Evolutionary conservation across 2,113 vertebrate genomes (phyloP), one percentile per base, ranked within the genome.

Genomic region (Natator depressus): DNA sequence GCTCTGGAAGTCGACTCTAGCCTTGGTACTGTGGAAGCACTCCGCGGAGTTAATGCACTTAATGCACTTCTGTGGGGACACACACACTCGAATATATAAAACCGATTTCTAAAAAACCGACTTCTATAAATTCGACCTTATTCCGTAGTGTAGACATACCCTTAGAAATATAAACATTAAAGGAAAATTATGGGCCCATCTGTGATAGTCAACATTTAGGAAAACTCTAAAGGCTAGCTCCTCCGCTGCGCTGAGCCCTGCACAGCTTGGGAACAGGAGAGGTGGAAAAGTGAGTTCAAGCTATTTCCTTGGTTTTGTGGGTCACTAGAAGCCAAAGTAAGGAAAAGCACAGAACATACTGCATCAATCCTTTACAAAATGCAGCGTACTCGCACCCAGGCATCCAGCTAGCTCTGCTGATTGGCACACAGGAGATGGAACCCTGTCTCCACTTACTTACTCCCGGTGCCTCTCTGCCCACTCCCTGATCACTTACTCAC

Each of bases 271-370:
- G 75, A 17, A n/a, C 83, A 89, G 75, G 2, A 0, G 4, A 91
- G 65, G 42, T 22, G 22, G 53, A 50, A 89, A 82, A 38, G 13
- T 49, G 5, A 50, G 82, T 86, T 17, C 76, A 69, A 51, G 42
- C 10, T 72, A 0, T 72, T 92, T 95, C 38, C 13, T 38, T 62
- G 2, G 82, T 89, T 10, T 49, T 91, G 1, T 5, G 11, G 17
- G 89, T 10, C 35, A 62, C 94, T 88, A 62, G 9, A 90, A 83
- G 55, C 2, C 91, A 95, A 87, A 9, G 62, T 90, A 42, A 29
- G 54, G 29, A 38, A 22, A 89, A 94, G n/a, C 55, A 94, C 16
- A 84, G n/a, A 7, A 13, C 2, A 53, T 27, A 29, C 84, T 65
- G 38, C 54, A 76, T 84, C 62, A 90, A 25, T 51, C 11, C 84